Evolutionary conservation across 1,140 invertebrate species (phyloP).

Genomic region (Frieseomelitta varia): DNA sequence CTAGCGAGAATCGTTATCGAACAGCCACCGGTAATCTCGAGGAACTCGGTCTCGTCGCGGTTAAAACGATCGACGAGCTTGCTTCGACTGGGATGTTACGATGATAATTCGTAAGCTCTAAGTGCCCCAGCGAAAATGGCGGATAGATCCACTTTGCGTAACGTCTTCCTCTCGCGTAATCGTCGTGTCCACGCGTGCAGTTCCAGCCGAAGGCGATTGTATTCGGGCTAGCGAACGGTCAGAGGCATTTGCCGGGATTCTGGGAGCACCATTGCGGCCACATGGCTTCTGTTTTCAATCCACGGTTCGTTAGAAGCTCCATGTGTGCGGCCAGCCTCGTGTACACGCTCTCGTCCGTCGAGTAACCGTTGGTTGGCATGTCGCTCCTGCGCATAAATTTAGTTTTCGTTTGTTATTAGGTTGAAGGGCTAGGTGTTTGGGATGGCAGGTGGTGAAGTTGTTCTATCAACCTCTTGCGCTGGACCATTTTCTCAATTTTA

Average conservation of each 20-base stretch:
- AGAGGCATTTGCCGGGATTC: constrained; percentile 88
- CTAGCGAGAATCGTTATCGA: constrained; percentile 23
- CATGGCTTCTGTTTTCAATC: constrained; percentile 86
- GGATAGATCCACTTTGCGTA: not conserved
- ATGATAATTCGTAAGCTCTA: not conserved
- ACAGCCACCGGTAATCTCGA: not conserved
- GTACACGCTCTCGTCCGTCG: constrained; percentile 84
- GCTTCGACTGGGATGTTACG: not conserved
- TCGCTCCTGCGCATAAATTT: constrained; percentile 74
- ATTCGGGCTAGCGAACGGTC: constrained; percentile 70
- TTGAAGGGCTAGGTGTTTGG: not conserved
- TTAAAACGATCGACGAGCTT: not conserved
- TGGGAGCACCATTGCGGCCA: constrained; percentile 90
- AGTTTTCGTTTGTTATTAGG: not conserved
- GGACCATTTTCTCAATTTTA: too few species aligned
- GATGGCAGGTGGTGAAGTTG: not conserved
- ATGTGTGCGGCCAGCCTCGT: constrained; percentile 86
- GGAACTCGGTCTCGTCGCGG: not conserved
- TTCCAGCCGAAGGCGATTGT: constrained; percentile 32
- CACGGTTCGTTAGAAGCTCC: constrained; percentile 84
- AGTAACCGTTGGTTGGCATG: constrained; percentile 73
- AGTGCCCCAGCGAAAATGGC: not conserved
- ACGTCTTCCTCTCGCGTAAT: constrained; percentile 9
- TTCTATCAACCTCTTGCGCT: too few species aligned
- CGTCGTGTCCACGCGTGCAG: constrained; percentile 27